Evolutionary conservation across 30 jellyfish, hydroid and myxozoan species (phyloP).

Genomic region (Pelagia noctiluca): DNA sequence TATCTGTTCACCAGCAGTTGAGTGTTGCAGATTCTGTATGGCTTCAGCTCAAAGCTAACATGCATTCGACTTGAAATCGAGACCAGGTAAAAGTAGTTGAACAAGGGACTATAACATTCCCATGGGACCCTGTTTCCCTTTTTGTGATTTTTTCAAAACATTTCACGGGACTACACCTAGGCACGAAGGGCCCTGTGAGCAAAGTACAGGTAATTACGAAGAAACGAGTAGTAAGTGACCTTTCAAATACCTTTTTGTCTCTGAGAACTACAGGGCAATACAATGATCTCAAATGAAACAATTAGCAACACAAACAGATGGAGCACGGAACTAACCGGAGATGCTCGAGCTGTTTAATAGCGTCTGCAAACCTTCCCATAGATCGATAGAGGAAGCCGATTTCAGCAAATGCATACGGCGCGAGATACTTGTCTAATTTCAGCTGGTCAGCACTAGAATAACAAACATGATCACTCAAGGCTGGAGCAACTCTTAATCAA

Average conservation of each 20-base stretch:
- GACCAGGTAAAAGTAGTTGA: too few relatives aligned
- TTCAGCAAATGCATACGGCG: constrained; percentile 94
- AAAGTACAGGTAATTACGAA: not conserved
- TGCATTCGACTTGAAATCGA: too few relatives aligned
- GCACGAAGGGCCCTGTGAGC: not conserved
- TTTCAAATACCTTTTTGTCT: too few relatives aligned
- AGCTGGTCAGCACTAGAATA: constrained; percentile 48
- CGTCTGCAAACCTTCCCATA: constrained; percentile 70
- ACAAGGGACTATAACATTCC: too few relatives aligned
- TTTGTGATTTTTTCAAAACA: too few relatives aligned
- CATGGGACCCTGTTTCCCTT: too few relatives aligned
- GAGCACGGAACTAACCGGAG: constrained; percentile 64
- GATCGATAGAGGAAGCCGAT: constrained; percentile 84
- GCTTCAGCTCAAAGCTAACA: too few relatives aligned
- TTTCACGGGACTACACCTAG: not conserved
- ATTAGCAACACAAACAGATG: not conserved
- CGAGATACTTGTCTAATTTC: constrained; percentile 75
- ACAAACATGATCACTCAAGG: not conserved
- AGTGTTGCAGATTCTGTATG: too few relatives aligned
- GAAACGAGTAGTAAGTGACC: not conserved
- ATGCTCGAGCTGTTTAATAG: constrained; percentile 78
- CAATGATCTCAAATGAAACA: not conserved
- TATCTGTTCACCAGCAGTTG: too few relatives aligned
- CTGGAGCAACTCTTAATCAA: not conserved
- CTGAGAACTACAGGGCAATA: too few relatives aligned